Percentiles rank a stretch among this genome's conserved stretches.
phyloP scores from a whole-genome alignment of 2,113 vertebrate species.

The Dissostichus mawsoni region DNA sequence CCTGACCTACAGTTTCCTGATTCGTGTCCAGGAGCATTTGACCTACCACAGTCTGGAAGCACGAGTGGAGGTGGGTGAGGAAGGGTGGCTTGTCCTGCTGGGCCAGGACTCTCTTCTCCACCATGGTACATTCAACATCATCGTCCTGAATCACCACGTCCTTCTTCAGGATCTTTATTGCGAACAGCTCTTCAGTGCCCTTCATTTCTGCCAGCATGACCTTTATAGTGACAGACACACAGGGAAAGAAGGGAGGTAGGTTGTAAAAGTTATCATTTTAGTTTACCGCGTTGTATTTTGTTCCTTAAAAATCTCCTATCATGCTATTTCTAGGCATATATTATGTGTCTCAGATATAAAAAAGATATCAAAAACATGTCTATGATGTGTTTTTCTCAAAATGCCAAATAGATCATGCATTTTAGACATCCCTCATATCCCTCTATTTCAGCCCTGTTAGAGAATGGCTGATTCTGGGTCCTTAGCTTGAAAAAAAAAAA shows the following conservation, averaged over 20 bases:
- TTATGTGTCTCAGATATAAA: too few relatives aligned
- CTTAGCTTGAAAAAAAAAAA: too few relatives aligned
- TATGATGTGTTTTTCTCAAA: too few relatives aligned
- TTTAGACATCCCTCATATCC: too few relatives aligned
- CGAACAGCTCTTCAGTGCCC: constrained; percentile 89
- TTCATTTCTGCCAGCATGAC: constrained; percentile 97
- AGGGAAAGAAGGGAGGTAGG: neutral
- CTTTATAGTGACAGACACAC: constrained; percentile 68
- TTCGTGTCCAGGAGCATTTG: constrained; percentile 18
- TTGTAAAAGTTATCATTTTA: too few relatives aligned
- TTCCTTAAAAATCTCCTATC: neutral
- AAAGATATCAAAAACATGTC: too few relatives aligned
- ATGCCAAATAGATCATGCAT: too few relatives aligned
- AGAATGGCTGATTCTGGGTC: too few relatives aligned
- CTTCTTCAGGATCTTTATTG: constrained; percentile 96
- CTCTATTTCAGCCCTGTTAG: too few relatives aligned
- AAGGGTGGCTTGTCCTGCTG: constrained; percentile 92
- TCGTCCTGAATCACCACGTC: constrained; percentile 98
- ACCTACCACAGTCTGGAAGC: constrained; percentile 96
- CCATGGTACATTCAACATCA: constrained; percentile 97
- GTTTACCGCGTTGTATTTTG: neutral
- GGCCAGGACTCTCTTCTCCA: constrained; percentile 95
- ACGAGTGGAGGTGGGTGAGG: constrained; percentile 95
- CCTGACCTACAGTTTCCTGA: constrained; percentile 29
- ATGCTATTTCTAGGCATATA: too few relatives aligned